Conservation (phyloP, 2,113 vertebrate genomes). For the Plecotus auritus region DNA sequence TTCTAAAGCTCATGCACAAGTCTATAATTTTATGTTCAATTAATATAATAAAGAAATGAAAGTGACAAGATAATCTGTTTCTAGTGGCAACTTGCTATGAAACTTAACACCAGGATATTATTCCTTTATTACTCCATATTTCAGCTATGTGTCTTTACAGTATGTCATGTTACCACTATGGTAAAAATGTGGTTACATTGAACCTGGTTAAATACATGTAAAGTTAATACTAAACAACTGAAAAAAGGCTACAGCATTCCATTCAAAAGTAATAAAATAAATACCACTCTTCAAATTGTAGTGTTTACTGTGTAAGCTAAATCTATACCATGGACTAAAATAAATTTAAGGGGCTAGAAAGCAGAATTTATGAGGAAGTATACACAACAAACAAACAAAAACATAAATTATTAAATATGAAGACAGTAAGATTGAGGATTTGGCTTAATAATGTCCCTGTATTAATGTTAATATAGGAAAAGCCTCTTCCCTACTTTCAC, state of each 20-base stretch:
- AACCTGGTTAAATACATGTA: conserved; percentile 22
- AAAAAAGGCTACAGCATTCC: conserved; percentile 13
- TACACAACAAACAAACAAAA: conserved; percentile 45
- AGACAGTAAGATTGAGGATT: conserved; percentile 27
- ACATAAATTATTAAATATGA: conserved; percentile 14
- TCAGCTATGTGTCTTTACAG: neutral
- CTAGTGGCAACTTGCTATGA: conserved; percentile 19
- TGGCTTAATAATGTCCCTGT: neutral
- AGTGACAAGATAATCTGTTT: conserved; percentile 47
- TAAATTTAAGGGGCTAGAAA: conserved; percentile 8
- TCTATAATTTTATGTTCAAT: conserved; percentile 41
- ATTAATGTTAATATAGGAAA: conserved; percentile 7
- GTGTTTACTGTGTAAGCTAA: conserved; percentile 24
- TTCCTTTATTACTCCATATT: conserved; percentile 27
- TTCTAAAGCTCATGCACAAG: conserved; percentile 21
- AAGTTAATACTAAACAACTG: conserved; percentile 33
- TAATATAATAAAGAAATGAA: conserved; percentile 47
- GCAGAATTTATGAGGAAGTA: conserved; percentile 38
- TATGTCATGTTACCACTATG: neutral
- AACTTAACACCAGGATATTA: conserved; percentile 25
- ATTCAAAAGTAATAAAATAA: conserved; percentile 52
- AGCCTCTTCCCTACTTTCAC: conserved; percentile 26
- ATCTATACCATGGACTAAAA: conserved; percentile 3
- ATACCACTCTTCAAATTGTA: neutral
- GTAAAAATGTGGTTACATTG: conserved; percentile 27